Percentiles rank a stretch among this genome's conserved stretches.
These are phyloP conservation scores for Dermolepida albohirtum DNA, from an alignment of 2,888 invertebrate species.

Conservation along the genomic window DNA sequence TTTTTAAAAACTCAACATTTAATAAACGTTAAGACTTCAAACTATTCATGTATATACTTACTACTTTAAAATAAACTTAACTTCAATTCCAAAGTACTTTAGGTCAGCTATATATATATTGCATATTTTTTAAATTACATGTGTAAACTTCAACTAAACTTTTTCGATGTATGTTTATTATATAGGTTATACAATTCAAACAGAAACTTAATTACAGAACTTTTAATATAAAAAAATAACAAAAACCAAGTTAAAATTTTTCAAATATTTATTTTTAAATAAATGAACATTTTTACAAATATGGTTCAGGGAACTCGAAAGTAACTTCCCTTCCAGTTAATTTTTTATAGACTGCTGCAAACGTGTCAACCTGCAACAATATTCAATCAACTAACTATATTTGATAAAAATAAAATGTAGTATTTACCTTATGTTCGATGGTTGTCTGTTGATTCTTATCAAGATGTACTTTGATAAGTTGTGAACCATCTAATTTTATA, in stretches of 20 bases:
- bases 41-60: too few species aligned
- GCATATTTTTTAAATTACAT: too few species aligned
- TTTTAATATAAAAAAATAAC: conserved; percentile 13
- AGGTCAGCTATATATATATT: too few species aligned
- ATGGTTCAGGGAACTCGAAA: conserved; percentile 99
- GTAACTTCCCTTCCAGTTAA: conserved; percentile 98
- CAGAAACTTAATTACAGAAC: not conserved
- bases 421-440: conserved; percentile 95
- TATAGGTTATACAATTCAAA: not conserved
- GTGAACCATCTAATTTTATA: conserved; percentile 94
- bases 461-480: conserved; percentile 96
- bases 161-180: too few species aligned
- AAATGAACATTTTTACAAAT: conserved; percentile 77
- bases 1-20: too few species aligned
- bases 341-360: conserved; percentile 98
- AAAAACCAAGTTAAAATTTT: conserved; percentile 21
- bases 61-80: too few species aligned
- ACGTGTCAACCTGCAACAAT: conserved; percentile 90
- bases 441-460: conserved; percentile 99
- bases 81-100: too few species aligned
- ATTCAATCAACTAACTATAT: not conserved
- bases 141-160: too few species aligned
- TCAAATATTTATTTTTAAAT: conserved; percentile 56
- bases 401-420: conserved; percentile 34
- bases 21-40: too few species aligned